Evolutionary conservation across 2,113 vertebrate species (phyloP).

Genomic region (Pholis gunnellus): DNA sequence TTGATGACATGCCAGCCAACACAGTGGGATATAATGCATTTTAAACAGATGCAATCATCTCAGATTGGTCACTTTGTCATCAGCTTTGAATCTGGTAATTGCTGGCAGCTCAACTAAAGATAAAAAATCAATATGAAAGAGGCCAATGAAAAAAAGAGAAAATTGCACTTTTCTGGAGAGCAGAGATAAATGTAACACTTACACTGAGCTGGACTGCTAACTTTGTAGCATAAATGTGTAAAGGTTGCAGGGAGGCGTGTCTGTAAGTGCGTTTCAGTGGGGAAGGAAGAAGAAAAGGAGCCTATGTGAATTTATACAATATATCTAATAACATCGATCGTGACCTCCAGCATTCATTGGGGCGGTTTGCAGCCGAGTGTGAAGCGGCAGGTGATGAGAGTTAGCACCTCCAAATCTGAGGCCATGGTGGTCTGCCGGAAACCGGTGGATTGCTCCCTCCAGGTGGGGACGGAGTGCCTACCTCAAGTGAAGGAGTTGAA

Average conservation of each 20-base stretch:
- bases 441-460: too few species aligned
- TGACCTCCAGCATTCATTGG: too few species aligned
- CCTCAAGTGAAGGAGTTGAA: too few species aligned
- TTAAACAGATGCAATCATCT: constrained; percentile 81
- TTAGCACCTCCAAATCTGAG: too few species aligned
- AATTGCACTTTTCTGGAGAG: constrained; percentile 47
- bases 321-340: background rate
- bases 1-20: constrained; percentile 78
- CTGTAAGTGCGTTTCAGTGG: background rate
- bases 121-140: constrained; percentile 76
- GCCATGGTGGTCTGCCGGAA: too few species aligned
- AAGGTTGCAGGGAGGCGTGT: background rate
- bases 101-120: constrained; percentile 73
- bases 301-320: background rate
- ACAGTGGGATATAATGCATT: constrained; percentile 77
- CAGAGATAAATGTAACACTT: constrained; percentile 40
- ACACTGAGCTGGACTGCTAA: background rate
- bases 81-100: constrained; percentile 76
- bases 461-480: too few species aligned
- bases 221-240: background rate
- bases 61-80: constrained; percentile 81
- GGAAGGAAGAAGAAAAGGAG: background rate
- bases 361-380: too few species aligned
- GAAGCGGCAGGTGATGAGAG: too few species aligned
- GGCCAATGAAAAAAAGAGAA: constrained; percentile 63